Evolutionary conservation across 1,140 invertebrate genomes (phyloP), one percentile per base, ranked within the genome.

Genomic region (Stenopsyche tienmushanensis): DNA sequence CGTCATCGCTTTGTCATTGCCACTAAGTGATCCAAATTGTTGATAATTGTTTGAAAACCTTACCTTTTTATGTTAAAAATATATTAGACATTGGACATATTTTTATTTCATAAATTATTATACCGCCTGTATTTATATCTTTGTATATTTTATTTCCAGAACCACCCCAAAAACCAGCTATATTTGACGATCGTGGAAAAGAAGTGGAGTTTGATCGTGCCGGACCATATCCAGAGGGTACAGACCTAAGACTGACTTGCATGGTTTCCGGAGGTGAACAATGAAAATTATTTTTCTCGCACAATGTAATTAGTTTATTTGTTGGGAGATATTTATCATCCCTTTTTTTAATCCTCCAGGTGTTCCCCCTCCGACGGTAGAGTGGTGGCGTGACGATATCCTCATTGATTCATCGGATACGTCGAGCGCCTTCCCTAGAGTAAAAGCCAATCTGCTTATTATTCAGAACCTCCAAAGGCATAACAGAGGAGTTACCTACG

Each of bases 201-300:
- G 84, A 86, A 72, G 82, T 88, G 49, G 82, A 93, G n/a, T 74
- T 78, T 62, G 82, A 82, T 1, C 78, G 87, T 1, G 90, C 92
- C 8, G 92, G 92, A 17, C 92, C 92, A 18, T 94, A 93, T 74
- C 85, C 88, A 70, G 92, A 95, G 80, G 90, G 90, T 18, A 84
- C 87, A 1, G 86, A 88, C 68, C 83, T 94, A 74, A 86, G 87
- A 74, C 83, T 95, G 41, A 90, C 86, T 59, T 96, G 93, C 78
- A 85, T 91, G 74, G 92, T 93, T 70, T 86, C 84, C 68, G 92
- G 92, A 83, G 93, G 93, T 95, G 85, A 88, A 84, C 77, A 68
- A 34, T 34, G 5, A 7, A 7, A 34, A 7, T 34, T 34, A 34
- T 34, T 34, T n/a, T n/a, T n/a, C n/a, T n/a, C n/a, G n/a, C n/a